These are phyloP conservation scores for Ochropleura leucogaster DNA, from an alignment of 2,888 invertebrate species.

Conservation along the genomic window DNA sequence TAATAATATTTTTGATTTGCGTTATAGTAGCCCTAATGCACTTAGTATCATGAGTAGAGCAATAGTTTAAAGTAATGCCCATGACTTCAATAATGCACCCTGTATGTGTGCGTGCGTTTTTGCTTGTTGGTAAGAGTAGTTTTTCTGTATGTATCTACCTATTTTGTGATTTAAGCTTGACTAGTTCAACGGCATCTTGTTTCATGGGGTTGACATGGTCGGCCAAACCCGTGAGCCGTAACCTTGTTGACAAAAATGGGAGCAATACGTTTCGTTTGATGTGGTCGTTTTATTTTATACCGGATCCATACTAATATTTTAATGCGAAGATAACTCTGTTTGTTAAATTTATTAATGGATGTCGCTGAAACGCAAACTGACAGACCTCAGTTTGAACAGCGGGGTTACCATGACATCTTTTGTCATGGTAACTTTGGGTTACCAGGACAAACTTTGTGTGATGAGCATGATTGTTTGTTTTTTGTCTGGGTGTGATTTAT, in stretches of 20 bases:
- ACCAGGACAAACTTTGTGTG: too few relatives aligned
- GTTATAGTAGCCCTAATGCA: too few relatives aligned
- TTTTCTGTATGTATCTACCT: conserved; percentile 1
- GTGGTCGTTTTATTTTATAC: not conserved
- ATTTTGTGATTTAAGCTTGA: conserved; percentile 3
- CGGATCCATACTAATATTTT: not conserved
- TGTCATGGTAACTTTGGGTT: too few relatives aligned
- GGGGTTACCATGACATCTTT: too few relatives aligned
- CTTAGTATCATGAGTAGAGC: too few relatives aligned
- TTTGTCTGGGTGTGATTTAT: too few relatives aligned
- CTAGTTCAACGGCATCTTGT: conserved; percentile 22
- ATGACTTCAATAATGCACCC: too few relatives aligned
- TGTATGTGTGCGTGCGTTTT: not conserved
- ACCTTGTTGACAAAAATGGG: conserved; percentile 32
- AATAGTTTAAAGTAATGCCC: too few relatives aligned
- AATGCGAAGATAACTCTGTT: not conserved
- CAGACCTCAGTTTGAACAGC: too few relatives aligned
- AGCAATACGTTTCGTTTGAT: conserved; percentile 23
- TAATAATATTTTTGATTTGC: too few relatives aligned
- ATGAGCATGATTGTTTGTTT: too few relatives aligned
- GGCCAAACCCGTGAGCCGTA: not conserved
- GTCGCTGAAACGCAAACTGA: not conserved
- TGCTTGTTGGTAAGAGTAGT: rapidly evolving
- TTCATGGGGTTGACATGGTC: conserved; percentile 33
- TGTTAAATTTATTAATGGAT: not conserved